A percentile compares a stretch with the other conserved stretches of the same genome.
Evolutionary conservation across 2,113 vertebrate genomes (phyloP).

Genomic region (Gymnarchus niloticus): DNA sequence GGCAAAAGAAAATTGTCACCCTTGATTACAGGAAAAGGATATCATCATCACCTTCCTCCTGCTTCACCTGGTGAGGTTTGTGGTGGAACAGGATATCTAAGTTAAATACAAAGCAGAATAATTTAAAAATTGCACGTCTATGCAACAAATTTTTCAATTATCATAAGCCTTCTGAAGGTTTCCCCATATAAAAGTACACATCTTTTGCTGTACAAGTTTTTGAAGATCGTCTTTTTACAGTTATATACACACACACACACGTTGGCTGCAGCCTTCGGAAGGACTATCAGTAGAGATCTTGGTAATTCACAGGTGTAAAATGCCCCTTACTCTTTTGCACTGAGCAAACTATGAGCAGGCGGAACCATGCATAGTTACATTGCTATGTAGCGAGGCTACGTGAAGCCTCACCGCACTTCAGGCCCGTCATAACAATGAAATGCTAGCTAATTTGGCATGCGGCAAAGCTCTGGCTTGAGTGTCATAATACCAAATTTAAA

Average conservation of each 20-base stretch:
- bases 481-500: conserved; percentile 62
- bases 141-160: not conserved
- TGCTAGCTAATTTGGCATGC: conserved; percentile 54
- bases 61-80: too few species aligned
- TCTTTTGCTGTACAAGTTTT: not conserved
- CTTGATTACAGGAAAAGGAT: too few species aligned
- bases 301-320: conserved; percentile 10
- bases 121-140: not conserved
- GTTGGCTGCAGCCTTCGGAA: not conserved
- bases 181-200: not conserved
- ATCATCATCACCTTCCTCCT: too few species aligned
- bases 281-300: not conserved
- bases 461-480: conserved; percentile 36
- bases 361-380: conserved; percentile 37
- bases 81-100: too few species aligned
- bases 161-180: not conserved
- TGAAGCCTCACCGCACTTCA: conserved; percentile 43
- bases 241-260: not conserved
- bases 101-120: not conserved
- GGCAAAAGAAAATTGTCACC: too few species aligned
- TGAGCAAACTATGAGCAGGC: conserved; percentile 32
- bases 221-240: not conserved
- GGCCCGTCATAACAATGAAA: conserved; percentile 47
- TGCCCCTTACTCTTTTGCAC: conserved; percentile 34
- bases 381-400: conserved; percentile 58